Base-by-base conservation (phyloP, 2,888 invertebrate genomes). In the Pandemis cinnamomeana region DNA sequence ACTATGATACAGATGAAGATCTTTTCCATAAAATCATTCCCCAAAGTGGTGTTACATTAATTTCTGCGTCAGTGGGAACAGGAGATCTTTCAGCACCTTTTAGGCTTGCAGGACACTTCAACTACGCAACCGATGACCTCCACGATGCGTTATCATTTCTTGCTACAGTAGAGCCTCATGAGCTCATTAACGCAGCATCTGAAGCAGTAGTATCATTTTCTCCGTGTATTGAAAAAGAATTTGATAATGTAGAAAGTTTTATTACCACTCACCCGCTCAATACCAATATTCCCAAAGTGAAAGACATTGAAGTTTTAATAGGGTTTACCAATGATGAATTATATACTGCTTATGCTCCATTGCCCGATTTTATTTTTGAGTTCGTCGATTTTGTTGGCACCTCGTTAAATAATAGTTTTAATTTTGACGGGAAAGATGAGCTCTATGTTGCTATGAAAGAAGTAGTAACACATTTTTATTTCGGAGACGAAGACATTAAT, bases 381-480 rank as follows among this genome's bases (percentile, higher is more conserved):
- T 10, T 7, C 7, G 8, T 4, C 15, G 68, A 76, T 20, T 42
- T 77, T 7, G 75, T 81, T 11, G 46, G 72, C 5, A 11, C 70
- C 1, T 67, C 41, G 5, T 53, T 84, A 3, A 53, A 66, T 2
- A 41, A 41, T 5, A 67, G 69, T 20, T 84, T 85, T 72, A 76
- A 80, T 63, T 75, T 79, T 15, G 61, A 48, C 8, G 42, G 13
- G 1, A 42, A 80, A 20, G 76, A 79, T 7, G 58, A 75, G 7
- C 71, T 80, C 6, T 81, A 82, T 15, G 42, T 48, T 7, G 79
- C 78, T 46, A 77, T 81, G 75, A 75, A 72, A n/a, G 67, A 80
- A 7, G 62, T 78, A 4, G 77, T 82, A 5, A 71, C 72, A 60
- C 67, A 79, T 15, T 84, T 85, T 74, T 87, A 86, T 61, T 79